Base-by-base conservation (phyloP, 2,888 invertebrate species). In the Lepidonotus clava region DNA sequence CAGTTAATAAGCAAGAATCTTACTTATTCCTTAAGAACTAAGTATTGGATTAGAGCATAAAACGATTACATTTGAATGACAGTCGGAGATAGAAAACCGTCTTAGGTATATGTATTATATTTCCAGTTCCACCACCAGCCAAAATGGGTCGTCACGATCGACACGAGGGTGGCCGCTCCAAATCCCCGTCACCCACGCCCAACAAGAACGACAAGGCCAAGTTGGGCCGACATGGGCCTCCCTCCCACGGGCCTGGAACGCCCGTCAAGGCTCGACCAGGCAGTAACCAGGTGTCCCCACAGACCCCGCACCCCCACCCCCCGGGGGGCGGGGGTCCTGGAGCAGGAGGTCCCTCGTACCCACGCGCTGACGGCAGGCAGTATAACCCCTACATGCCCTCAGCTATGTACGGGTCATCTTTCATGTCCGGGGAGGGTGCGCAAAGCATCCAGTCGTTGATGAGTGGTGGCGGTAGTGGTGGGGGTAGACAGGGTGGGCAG, bases 361-460 rank as follows among this genome's bases (percentile, higher is more conserved):
- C 34, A 21, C 86, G 84, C 51, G 41, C 38, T 21, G 66, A 85
- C 51, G 61, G 46, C 14, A 11, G 21, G 34, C 41, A 88, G 77
- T 84, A 86, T 32, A 89, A 93, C 88, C 93, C 93, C 0, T 93
- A 93, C 87, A 91, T 93, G 66, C 89, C 92, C 1, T 89, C 91
- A 6, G 90, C 90, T 41, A 93, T 93, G 92, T 93, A 91, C 87
- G 89, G 91, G 4, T 91, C 93, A 1, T 93, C 93, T 5, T 93
- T 93, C 88, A 91, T 93, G 92, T 92, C 92, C 0, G 91, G 91
- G 41, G 93, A 93, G 85, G 93, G 93, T 1, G 91, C 91, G 32
- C 92, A 93, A 88, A 91, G 91, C 66, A 92, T 93, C 83, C 92
- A 93, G 90, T 91, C 91, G 8, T 89, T 93, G 40, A 91, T 93